These are phyloP conservation scores for Drusus annulatus DNA, from an alignment of 1,140 invertebrate genomes.

Conservation along the genomic window DNA sequence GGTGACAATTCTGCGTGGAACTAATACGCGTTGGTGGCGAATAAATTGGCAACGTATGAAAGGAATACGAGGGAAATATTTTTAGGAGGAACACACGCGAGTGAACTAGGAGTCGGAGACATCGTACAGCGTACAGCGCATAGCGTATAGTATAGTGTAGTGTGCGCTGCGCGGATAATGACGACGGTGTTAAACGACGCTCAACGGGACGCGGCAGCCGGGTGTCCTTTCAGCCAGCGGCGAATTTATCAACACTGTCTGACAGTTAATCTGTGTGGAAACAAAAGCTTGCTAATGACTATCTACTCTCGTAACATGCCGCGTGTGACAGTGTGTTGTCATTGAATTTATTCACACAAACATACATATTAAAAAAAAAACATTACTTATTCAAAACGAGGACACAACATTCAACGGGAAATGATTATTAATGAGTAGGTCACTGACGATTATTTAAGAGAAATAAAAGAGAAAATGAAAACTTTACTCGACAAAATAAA, in stretches of 20 bases:
- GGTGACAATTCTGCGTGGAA: not conserved
- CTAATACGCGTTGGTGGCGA: constrained; percentile 7
- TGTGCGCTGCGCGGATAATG: constrained; percentile 11
- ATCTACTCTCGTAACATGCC: too few relatives aligned
- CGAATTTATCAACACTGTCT: constrained; percentile 16
- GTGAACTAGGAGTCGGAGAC: not conserved
- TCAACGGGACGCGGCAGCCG: not conserved
- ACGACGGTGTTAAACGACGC: not conserved
- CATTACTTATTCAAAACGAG: not conserved
- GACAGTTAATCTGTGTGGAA: not conserved
- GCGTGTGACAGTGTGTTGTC: too few relatives aligned
- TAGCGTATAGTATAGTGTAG: too few relatives aligned
- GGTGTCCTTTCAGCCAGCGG: constrained; percentile 18
- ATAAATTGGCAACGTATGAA: constrained; percentile 41
- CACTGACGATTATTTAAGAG: too few relatives aligned
- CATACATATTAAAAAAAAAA: not conserved
- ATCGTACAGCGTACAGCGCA: too few relatives aligned
- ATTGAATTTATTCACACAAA: too few relatives aligned
- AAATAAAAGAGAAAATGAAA: too few relatives aligned
- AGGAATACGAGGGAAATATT: constrained; percentile 21
- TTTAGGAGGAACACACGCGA: constrained; percentile 2
- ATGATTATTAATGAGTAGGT: too few relatives aligned
- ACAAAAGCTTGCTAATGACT: not conserved
- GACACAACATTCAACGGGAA: too few relatives aligned
- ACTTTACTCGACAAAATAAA: too few relatives aligned